A percentile compares a stretch with the other conserved stretches of the same genome.
Evolutionary conservation across 2,113 vertebrate species (phyloP).

Genomic region (Chloropsis hardwickii): DNA sequence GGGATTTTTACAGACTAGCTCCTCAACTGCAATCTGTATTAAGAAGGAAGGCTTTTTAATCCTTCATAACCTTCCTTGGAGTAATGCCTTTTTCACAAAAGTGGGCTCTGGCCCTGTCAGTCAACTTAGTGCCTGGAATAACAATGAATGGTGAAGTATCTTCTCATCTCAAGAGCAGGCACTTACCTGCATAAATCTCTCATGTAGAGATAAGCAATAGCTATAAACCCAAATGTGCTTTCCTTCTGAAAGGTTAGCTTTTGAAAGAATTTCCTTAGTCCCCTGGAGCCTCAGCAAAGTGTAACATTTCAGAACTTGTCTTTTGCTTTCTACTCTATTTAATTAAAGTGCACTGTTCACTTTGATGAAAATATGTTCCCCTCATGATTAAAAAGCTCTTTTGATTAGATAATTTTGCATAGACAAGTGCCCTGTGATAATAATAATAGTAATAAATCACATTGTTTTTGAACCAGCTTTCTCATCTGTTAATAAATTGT

Average conservation of each 20-base stretch:
- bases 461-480: conserved; percentile 12
- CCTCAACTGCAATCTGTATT: neutral
- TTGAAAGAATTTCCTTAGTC: conserved; percentile 38
- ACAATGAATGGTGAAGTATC: neutral
- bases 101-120: neutral
- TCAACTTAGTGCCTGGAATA: neutral
- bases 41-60: neutral
- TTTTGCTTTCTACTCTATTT: conserved; percentile 14
- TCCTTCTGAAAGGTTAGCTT: conserved; percentile 42
- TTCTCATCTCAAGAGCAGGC: conserved; percentile 16
- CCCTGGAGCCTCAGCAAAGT: neutral
- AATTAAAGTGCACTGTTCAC: conserved; percentile 21
- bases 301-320: conserved; percentile 22
- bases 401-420: conserved; percentile 32
- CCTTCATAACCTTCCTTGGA: neutral
- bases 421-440: neutral
- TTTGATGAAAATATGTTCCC: conserved; percentile 36
- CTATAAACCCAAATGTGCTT: conserved; percentile 21
- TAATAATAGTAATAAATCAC: conserved; percentile 16
- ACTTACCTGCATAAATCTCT: conserved; percentile 32
- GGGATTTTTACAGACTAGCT: neutral
- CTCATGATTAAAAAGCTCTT: conserved; percentile 43
- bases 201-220: conserved; percentile 13
- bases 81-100: neutral
- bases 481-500: neutral